A percentile compares a stretch with the other conserved stretches of the same genome.
Conservation (phyloP, 2,888 invertebrate species). For the Drosophila demipolita region DNA sequence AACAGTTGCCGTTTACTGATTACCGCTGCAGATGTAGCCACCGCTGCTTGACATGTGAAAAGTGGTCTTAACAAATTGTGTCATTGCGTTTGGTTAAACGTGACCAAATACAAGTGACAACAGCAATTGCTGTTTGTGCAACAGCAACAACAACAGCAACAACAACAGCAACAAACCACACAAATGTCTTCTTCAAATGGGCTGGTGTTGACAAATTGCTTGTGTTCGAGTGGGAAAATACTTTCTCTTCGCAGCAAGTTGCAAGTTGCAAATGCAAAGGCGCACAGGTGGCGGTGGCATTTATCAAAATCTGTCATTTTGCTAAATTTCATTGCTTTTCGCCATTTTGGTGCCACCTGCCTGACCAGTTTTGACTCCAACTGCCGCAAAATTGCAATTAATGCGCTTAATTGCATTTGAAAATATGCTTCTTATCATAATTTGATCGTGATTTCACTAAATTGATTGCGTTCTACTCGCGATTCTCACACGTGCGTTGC, state of each 20-base stretch:
- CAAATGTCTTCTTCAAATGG: constrained; percentile 74
- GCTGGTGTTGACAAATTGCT: constrained; percentile 74
- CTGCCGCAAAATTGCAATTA: constrained; percentile 47
- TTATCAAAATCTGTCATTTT: constrained; percentile 80
- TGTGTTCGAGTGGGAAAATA: constrained; percentile 23
- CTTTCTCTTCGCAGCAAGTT: constrained; percentile 40
- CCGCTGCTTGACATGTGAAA: constrained; percentile 65
- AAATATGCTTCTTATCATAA: constrained; percentile 65
- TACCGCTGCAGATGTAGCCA: constrained; percentile 6
- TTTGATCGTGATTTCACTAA: constrained; percentile 60
- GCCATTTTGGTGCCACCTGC: constrained; percentile 51
- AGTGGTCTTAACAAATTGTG: constrained; percentile 76
- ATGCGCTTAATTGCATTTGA: constrained; percentile 68
- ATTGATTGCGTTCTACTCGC: constrained; percentile 30
- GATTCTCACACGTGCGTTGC: constrained; percentile 35
- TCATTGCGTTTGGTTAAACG: constrained; percentile 68
- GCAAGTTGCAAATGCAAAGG: constrained; percentile 27
- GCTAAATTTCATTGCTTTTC: constrained; percentile 54
- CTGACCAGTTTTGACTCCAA: constrained; percentile 43
- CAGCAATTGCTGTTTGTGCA: constrained; percentile 2
- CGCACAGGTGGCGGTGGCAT: constrained; percentile 50
- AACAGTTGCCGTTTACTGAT: constrained; percentile 25
- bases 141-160: constrained; percentile 6
- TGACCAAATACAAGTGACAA: constrained; percentile 47
- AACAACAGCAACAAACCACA: constrained; percentile 22